These are phyloP conservation scores for Muntiacus muntjak DNA, from an alignment of 2,113 vertebrate species.

Conservation along the genomic window DNA sequence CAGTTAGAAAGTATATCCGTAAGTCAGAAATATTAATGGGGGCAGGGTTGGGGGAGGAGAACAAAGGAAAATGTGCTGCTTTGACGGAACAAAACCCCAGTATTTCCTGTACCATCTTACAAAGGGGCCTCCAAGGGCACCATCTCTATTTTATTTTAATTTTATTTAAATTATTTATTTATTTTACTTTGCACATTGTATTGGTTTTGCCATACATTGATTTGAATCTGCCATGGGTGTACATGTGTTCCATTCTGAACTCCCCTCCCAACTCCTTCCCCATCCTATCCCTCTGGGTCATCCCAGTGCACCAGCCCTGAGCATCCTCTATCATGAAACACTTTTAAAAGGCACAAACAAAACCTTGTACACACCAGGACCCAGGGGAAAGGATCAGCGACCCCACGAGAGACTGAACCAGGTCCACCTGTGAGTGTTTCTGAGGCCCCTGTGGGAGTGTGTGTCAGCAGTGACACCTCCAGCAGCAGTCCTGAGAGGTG, in stretches of 20 bases:
- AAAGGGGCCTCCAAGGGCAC: background rate
- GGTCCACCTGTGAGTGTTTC: background rate
- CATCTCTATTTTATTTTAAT: background rate
- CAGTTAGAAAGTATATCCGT: background rate
- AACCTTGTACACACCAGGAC: background rate
- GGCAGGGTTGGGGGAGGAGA: background rate
- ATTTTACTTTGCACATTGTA: no score
- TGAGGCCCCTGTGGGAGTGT: background rate
- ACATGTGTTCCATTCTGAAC: no score
- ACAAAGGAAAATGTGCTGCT: background rate
- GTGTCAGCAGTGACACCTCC: background rate
- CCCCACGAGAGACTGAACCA: background rate
- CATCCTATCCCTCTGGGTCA: no score
- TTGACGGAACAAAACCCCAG: background rate
- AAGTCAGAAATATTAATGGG: background rate
- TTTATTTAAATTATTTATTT: no score
- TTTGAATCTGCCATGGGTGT: no score
- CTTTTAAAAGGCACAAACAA: background rate
- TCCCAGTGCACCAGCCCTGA: no score
- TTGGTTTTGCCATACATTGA: no score
- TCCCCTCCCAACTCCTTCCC: no score
- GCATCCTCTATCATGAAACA: no score
- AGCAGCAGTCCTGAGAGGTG: no score
- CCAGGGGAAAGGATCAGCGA: background rate
- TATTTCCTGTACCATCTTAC: background rate